Evolutionary conservation across 2,888 invertebrate genomes (phyloP).

Genomic region (Tachystola acroxantha): DNA sequence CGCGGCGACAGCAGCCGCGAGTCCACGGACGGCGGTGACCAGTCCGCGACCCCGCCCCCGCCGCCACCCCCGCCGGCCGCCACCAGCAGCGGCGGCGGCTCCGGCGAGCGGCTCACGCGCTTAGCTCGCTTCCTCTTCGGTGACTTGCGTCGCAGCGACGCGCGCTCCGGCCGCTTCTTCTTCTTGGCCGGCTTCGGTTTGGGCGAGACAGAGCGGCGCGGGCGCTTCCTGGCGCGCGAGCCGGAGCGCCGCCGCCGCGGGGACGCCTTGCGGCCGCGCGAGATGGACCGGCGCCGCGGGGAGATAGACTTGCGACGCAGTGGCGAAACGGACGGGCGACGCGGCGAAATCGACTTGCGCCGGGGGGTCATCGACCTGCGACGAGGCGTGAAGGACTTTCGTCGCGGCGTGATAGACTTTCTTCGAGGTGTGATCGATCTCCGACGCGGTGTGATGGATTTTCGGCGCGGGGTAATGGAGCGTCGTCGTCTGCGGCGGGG

Average conservation of each 20-base stretch:
- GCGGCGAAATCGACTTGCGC: conserved; percentile 16
- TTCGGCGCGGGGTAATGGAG: conserved; percentile 14
- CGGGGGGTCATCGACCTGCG: conserved; percentile 12
- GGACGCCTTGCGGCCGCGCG: conserved; percentile 31
- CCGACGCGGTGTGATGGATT: conserved; percentile 30
- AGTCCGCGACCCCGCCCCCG: conserved; percentile 15
- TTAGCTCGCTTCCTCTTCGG: conserved; percentile 22
- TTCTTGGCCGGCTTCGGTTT: conserved; percentile 38
- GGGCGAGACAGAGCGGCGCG: conserved; percentile 35
- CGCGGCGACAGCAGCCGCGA: conserved; percentile 80
- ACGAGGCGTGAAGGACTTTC: conserved; percentile 6
- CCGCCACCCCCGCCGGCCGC: conserved; percentile 20
- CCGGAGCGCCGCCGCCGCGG: conserved; percentile 33
- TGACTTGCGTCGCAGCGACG: conserved; percentile 33
- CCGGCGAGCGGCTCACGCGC: conserved; percentile 33
- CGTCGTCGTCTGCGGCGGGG: conserved; percentile 14
- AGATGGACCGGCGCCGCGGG: conserved; percentile 23
- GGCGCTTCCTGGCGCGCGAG: conserved; percentile 26
- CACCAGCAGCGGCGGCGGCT: conserved; percentile 23
- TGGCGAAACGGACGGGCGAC: conserved; percentile 16
- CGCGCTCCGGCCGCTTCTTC: conserved; percentile 42
- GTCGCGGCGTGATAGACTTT: conserved; percentile 23
- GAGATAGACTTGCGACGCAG: conserved; percentile 24
- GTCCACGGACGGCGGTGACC: conserved; percentile 45
- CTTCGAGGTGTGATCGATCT: conserved; percentile 10